Evolutionary conservation across 2,888 invertebrate species (phyloP).

Genomic region (Tetrapedia diversipes): DNA sequence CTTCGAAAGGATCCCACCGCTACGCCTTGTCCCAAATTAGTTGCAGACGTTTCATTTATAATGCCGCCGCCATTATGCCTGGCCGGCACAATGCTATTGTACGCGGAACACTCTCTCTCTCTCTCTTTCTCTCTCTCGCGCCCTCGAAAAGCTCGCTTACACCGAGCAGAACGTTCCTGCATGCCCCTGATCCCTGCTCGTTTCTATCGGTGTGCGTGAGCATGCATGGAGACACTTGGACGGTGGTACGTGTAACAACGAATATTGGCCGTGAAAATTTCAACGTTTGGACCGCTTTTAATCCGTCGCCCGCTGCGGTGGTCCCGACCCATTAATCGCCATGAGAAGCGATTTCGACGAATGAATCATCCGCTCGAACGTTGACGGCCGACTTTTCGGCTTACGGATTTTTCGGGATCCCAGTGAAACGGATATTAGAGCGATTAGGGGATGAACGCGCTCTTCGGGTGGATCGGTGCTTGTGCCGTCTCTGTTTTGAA

Average conservation of each 20-base stretch:
- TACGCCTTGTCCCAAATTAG: constrained; percentile 76
- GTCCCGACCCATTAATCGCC: constrained; percentile 65
- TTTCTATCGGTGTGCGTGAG: background rate
- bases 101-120: constrained; percentile 48
- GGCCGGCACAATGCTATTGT: constrained; percentile 76
- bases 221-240: background rate
- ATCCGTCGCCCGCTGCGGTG: constrained; percentile 64
- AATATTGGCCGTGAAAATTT: constrained; percentile 77
- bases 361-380: constrained; percentile 65
- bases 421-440: constrained; percentile 59
- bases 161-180: constrained; percentile 57
- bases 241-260: constrained; percentile 36
- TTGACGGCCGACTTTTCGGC: constrained; percentile 55
- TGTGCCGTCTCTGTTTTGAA: background rate
- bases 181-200: constrained; percentile 32
- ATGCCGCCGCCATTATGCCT: constrained; percentile 75
- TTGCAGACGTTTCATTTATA: constrained; percentile 81
- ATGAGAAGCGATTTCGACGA: constrained; percentile 71
- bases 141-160: constrained; percentile 45
- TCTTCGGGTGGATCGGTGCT: background rate
- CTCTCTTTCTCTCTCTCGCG: constrained; percentile 34
- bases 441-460: constrained; percentile 34
- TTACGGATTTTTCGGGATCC: constrained; percentile 48
- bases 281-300: constrained; percentile 71
- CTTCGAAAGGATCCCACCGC: constrained; percentile 40